These are phyloP conservation scores for Ceraclea dissimilis DNA, from an alignment of 2,888 invertebrate species.

Conservation along the genomic window DNA sequence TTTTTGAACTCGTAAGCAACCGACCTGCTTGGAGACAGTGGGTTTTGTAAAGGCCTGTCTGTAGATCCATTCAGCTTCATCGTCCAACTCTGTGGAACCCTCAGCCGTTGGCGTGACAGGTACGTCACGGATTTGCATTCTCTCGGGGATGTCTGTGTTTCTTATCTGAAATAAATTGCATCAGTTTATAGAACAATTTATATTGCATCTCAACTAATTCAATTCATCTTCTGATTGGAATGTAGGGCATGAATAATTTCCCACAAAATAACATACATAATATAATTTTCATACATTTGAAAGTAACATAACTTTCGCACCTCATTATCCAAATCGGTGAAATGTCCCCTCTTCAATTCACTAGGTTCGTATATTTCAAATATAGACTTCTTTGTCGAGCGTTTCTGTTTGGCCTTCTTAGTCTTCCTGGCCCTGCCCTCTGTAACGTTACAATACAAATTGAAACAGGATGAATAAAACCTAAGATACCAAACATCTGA, in stretches of 20 bases:
- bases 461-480: neutral
- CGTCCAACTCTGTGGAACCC: slow-evolving; percentile 80
- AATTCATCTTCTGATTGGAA: neutral
- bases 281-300: neutral
- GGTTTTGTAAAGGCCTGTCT: slow-evolving; percentile 84
- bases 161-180: slow-evolving; percentile 62
- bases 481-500: too few relatives aligned
- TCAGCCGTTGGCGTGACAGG: slow-evolving; percentile 78
- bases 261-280: neutral
- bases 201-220: too few relatives aligned
- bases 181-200: slow-evolving; percentile 4
- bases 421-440: slow-evolving; percentile 49
- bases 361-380: slow-evolving; percentile 96
- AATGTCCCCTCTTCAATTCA: slow-evolving; percentile 92
- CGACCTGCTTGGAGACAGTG: slow-evolving; percentile 54
- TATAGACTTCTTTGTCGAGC: slow-evolving; percentile 75
- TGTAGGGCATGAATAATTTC: too few relatives aligned
- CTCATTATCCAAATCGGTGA: slow-evolving; percentile 89
- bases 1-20: neutral
- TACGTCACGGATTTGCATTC: slow-evolving; percentile 84
- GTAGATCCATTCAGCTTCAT: slow-evolving; percentile 97
- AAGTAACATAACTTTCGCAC: too few relatives aligned
- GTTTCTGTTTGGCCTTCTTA: slow-evolving; percentile 69
- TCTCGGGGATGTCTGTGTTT: slow-evolving; percentile 82
- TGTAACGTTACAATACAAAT: slow-evolving; percentile 32